A percentile compares a stretch with the other conserved stretches of the same genome.
phyloP scores from a whole-genome alignment of 2,888 invertebrate genomes.

The Siphlonurus alternatus region DNA sequence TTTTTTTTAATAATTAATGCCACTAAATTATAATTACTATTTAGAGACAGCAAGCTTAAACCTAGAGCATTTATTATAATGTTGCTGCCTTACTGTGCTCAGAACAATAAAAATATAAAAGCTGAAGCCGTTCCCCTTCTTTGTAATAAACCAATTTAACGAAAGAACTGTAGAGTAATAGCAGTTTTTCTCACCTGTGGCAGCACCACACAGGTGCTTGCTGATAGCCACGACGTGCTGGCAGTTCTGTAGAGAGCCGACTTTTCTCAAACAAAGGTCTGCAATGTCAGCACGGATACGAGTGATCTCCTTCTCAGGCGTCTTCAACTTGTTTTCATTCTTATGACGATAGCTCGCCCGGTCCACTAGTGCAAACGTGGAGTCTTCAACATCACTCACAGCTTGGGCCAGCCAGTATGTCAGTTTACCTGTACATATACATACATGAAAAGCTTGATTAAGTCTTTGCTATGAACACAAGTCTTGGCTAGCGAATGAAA shows the following conservation, averaged over 20 bases:
- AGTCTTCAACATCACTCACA: conserved; percentile 30
- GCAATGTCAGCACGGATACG: conserved; percentile 68
- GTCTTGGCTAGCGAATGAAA: too few species aligned
- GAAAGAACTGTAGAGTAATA: too few species aligned
- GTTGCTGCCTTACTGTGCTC: too few species aligned
- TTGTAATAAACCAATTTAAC: not conserved
- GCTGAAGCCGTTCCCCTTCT: too few species aligned
- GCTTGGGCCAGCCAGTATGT: conserved; percentile 58
- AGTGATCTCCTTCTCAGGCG: conserved; percentile 30
- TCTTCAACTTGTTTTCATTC: conserved; percentile 45
- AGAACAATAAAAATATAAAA: too few species aligned
- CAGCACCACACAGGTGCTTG: conserved; percentile 80
- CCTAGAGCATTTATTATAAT: too few species aligned
- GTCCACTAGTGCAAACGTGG: conserved; percentile 56
- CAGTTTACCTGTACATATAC: conserved; percentile 40
- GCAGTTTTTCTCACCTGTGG: too few species aligned
- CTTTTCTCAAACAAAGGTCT: conserved; percentile 45
- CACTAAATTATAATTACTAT: too few species aligned
- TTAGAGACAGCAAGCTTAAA: too few species aligned
- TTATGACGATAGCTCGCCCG: conserved; percentile 67
- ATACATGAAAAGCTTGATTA: conserved; percentile 4
- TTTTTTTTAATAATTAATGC: too few species aligned
- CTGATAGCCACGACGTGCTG: conserved; percentile 46
- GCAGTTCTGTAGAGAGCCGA: conserved; percentile 30
- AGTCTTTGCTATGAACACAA: too few species aligned